Conservation (phyloP, 1,140 invertebrate genomes). For the Homalodisca vitripennis region DNA sequence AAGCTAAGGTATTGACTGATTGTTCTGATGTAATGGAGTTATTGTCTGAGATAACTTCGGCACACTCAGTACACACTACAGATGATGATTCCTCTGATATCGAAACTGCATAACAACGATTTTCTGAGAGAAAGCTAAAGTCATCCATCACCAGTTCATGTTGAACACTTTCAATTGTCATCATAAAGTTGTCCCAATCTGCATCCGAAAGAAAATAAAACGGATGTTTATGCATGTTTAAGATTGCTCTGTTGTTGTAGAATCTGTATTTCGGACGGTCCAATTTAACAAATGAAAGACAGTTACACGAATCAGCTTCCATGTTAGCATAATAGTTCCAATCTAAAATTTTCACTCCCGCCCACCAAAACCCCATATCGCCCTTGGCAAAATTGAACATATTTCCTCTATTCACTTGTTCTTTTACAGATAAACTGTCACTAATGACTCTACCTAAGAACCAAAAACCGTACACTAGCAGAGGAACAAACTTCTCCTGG, state of each 20-base stretch:
- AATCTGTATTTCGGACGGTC: neutral
- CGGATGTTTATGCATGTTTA: constrained; percentile 21
- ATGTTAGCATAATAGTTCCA: constrained; percentile 31
- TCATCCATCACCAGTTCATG: no score
- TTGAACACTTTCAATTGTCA: constrained; percentile 20
- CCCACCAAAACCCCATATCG: constrained; percentile 36
- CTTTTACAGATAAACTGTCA: constrained; percentile 30
- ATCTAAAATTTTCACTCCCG: constrained; percentile 35
- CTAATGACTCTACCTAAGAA: constrained; percentile 32
- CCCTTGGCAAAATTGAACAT: constrained; percentile 33
- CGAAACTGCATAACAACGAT: no score
- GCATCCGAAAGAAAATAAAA: constrained; percentile 27
- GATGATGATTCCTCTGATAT: neutral
- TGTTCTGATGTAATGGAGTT: neutral
- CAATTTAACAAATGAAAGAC: constrained; percentile 2
- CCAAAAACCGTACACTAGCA: constrained; percentile 33
- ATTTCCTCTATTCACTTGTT: constrained; percentile 34
- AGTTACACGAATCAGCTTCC: neutral
- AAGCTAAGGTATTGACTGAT: neutral
- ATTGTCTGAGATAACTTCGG: neutral
- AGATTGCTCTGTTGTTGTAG: constrained; percentile 12
- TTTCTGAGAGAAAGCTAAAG: no score
- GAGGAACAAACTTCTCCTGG: constrained; percentile 27
- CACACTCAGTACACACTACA: neutral
- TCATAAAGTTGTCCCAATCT: constrained; percentile 28